Percentiles rank a stretch among this genome's conserved stretches.
These are phyloP conservation scores for Danionella dracula DNA, from an alignment of 2,797 vertebrate genomes.

Conservation along the genomic window DNA sequence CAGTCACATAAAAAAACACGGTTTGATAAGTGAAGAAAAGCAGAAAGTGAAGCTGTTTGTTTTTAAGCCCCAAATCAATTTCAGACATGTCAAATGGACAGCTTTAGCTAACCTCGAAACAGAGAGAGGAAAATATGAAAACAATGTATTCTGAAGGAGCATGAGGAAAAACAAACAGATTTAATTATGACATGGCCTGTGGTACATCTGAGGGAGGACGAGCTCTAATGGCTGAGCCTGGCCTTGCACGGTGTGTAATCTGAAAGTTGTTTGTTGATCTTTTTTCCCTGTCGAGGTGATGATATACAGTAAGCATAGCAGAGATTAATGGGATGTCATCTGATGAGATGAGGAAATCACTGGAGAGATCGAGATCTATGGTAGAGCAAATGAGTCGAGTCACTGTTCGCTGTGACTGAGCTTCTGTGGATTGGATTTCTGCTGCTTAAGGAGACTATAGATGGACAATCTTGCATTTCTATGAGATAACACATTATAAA, in stretches of 20 bases:
- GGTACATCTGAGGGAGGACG: constrained; percentile 7
- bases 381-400: neutral
- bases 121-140: neutral
- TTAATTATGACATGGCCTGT: constrained; percentile 37
- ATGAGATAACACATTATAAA: too few relatives aligned
- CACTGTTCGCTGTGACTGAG: neutral
- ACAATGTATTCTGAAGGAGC: constrained; percentile 16
- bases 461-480: too few relatives aligned
- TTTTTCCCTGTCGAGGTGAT: constrained; percentile 25
- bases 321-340: constrained; percentile 43
- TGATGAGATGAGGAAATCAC: constrained; percentile 17
- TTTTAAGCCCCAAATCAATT: constrained; percentile 46
- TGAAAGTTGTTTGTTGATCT: constrained; percentile 37
- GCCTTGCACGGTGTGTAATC: constrained; percentile 30
- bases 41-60: constrained; percentile 56
- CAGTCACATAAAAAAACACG: constrained; percentile 43
- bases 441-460: neutral
- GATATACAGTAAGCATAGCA: constrained; percentile 33
- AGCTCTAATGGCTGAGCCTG: constrained; percentile 1
- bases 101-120: constrained; percentile 7
- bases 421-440: neutral
- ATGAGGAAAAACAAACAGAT: constrained; percentile 19
- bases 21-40: constrained; percentile 54
- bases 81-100: constrained; percentile 40
- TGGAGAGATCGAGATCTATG: constrained; percentile 7